These are phyloP conservation scores for Hypocryptadius cinnamomeus DNA, from an alignment of 2,113 vertebrate species.

Conservation along the genomic window DNA sequence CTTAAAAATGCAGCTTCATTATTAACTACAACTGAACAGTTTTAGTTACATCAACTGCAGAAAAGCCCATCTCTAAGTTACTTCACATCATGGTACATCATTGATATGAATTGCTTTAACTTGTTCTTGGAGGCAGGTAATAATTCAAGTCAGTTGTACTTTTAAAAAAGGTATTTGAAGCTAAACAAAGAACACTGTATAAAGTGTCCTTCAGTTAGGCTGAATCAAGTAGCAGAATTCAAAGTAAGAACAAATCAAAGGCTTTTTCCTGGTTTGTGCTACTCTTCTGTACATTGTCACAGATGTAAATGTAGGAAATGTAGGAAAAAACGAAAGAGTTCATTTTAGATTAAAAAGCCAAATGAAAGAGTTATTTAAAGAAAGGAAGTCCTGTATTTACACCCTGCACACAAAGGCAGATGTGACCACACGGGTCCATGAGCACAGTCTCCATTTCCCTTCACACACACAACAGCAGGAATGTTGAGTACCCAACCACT, in stretches of 20 bases:
- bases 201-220: not conserved
- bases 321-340: not conserved
- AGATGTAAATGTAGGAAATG: too few species aligned
- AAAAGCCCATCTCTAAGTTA: not conserved
- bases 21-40: not conserved
- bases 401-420: not conserved
- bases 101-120: not conserved
- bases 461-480: not conserved
- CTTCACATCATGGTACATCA: not conserved
- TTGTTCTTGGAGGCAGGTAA: not conserved
- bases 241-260: not conserved
- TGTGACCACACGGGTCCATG: not conserved
- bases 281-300: not conserved
- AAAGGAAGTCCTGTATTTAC: not conserved
- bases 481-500: not conserved
- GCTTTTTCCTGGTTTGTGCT: not conserved
- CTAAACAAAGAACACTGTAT: not conserved
- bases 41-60: not conserved
- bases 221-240: not conserved
- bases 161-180: not conserved
- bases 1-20: not conserved
- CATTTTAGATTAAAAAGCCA: not conserved
- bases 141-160: not conserved
- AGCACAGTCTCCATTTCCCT: not conserved
- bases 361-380: not conserved